Conservation (phyloP, 2,113 vertebrate species). For the Halcyon malimbica region DNA sequence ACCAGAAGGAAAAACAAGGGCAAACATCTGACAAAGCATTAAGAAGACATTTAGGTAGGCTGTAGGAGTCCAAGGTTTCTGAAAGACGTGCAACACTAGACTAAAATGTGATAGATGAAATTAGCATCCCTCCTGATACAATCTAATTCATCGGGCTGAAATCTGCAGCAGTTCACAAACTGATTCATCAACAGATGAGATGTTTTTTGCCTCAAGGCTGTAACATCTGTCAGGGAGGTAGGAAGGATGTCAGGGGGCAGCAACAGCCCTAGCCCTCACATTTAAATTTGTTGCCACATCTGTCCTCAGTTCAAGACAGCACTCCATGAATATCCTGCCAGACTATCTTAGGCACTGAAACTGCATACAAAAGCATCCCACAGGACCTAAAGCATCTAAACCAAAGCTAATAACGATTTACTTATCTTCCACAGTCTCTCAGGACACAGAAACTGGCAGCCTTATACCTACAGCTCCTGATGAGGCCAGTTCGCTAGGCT, state of each 20-base stretch:
- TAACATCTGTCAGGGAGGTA: conserved; percentile 39
- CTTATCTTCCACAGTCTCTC: background rate
- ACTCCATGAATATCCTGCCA: background rate
- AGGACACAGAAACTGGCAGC: background rate
- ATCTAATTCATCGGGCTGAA: background rate
- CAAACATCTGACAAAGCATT: conserved; percentile 3
- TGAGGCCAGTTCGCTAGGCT: background rate
- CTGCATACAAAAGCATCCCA: background rate
- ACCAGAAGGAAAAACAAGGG: background rate
- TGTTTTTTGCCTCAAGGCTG: conserved; percentile 21
- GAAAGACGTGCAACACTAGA: background rate
- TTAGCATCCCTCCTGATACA: background rate
- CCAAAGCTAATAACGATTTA: background rate
- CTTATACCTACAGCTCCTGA: background rate
- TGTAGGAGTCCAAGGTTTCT: conserved; percentile 32
- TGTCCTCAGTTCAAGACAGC: background rate
- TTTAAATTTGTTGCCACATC: background rate
- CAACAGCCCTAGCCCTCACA: background rate
- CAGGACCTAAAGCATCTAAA: background rate
- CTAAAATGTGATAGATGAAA: conserved; percentile 9
- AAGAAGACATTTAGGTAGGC: background rate
- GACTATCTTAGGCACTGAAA: background rate
- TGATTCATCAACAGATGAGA: conserved; percentile 27
- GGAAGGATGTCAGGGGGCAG: background rate
- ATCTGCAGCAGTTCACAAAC: background rate